Evolutionary conservation across 2,888 invertebrate species (phyloP), one percentile per base, ranked within the genome.

Genomic region (Parascotia fuliginaria): DNA sequence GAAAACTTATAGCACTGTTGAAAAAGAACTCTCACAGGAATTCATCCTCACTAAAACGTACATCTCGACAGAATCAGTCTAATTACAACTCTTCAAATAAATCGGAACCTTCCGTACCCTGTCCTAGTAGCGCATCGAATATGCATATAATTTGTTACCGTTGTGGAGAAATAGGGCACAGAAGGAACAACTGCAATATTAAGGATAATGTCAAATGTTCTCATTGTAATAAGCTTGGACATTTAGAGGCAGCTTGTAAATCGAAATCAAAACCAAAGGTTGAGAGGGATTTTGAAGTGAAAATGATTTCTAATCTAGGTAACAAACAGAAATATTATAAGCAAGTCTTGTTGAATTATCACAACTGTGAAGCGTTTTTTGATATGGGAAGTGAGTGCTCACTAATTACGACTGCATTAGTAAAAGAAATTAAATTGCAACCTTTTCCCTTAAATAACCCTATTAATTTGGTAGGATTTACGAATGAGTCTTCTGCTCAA

Each of bases 81-180:
- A 31, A n/a, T 12, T n/a, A 31, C 9, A 31, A 31, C n/a, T 9
- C 29, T 2, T 7, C n/a, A 12, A 31, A 12, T n/a, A 31, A n/a
- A 31, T 31, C n/a, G 12, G 29, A 31, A 31, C 29, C n/a, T n/a
- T n/a, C n/a, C n/a, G n/a, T n/a, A n/a, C n/a, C n/a, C n/a, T n/a
- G n/a, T n/a, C n/a, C n/a, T 31, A 11, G n/a, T 31, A 9, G 4
- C 12, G 0, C n/a, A 31, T 11, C 12, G 3, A 31, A 12, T 12
- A 31, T 0, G 11, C 7, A n/a, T 31, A n/a, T 22, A n/a, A 4
- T n/a, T 5, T 46, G 46, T 11, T 46, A 19, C 11, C 33, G 40
- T 28, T 46, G 46, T 12, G 46, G 46, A 4, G 46, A 39, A n/a
- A 27, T 22, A 29, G 40, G 45, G 6, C 46, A 40, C 13, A 40